phyloP scores from a whole-genome alignment of 2,797 vertebrate species.

The Nyctibius grandis region DNA sequence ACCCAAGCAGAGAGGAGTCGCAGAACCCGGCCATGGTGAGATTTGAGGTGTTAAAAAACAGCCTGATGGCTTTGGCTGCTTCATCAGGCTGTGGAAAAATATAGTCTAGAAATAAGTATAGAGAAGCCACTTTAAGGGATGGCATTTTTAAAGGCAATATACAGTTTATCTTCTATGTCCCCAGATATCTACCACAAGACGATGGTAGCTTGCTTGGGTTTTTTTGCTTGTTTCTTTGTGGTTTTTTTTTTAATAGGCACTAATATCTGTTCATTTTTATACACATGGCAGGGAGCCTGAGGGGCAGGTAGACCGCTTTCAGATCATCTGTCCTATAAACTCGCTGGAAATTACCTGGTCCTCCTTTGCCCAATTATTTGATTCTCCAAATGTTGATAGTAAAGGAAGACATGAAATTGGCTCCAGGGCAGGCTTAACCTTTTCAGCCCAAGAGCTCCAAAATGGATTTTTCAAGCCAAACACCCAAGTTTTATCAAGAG shows the following conservation, averaged over 20 bases:
- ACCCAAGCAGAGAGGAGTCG: background rate
- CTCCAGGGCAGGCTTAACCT: slow-evolving; percentile 22
- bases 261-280: slow-evolving; percentile 1
- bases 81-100: background rate
- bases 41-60: background rate
- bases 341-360: background rate
- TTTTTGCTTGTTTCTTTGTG: background rate
- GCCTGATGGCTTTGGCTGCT: background rate
- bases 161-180: background rate
- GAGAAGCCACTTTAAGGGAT: background rate
- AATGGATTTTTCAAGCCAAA: slow-evolving; percentile 16
- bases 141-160: background rate
- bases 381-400: slow-evolving; percentile 2
- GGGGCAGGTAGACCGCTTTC: background rate
- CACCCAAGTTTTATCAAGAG: background rate
- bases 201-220: background rate
- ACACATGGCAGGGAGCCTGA: background rate
- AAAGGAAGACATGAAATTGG: background rate
- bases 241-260: background rate
- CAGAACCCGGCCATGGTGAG: rapidly evolving
- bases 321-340: slow-evolving; percentile 23
- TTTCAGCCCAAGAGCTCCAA: background rate
- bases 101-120: background rate
- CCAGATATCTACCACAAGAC: background rate
- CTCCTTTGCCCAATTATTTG: slow-evolving; percentile 19